Base-by-base conservation (phyloP, 2,113 vertebrate genomes). In the Lamprologus ornatipinnis region DNA sequence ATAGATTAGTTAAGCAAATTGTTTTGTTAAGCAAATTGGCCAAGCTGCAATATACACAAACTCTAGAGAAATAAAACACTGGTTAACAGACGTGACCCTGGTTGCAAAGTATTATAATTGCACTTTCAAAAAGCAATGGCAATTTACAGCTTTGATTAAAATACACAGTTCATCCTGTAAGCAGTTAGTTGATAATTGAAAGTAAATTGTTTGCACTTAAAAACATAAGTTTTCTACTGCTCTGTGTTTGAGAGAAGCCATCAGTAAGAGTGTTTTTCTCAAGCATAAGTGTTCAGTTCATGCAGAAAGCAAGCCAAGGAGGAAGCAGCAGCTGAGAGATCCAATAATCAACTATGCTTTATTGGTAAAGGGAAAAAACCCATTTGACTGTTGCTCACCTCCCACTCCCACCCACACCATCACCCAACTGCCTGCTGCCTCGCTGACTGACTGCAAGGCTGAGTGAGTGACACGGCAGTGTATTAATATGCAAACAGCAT, bases 401-500 rank as follows among this genome's bases (percentile, higher is more conserved):
- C 14, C 23, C 83, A 14, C 31, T 35, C 58, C 17, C 31, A 65
- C 51, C 78, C n/a, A n/a, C 85, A 12, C 42, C 57, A 8, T 9
- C 53, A 13, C 26, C 83, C 49, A 53, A 75, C 81, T 31, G 85
- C 60, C 80, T 80, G 88, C 87, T 91, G 83, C 85, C 84, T 73
- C 26, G 85, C 92, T 92, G 93, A 94, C 96, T 78, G 85, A 81
- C 86, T 89, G 83, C 3, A 82, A 88, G 86, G 47, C 54, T 53
- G 92, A 96, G 96, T 97, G 97, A 97, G 93, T 96, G 96, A 97
- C 97, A 97, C 92, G 94, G 94, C 19, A 12, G 95, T 95, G 96
- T 97, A 97, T 98, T 98, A 98, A 97, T 97, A 98, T 97, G 97
- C 96, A 93, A 96, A 97, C 96, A 97, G 96, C 96, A 97, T 97